These are phyloP conservation scores for Bombycilla garrulus DNA, from an alignment of 2,113 vertebrate species.

Conservation along the genomic window DNA sequence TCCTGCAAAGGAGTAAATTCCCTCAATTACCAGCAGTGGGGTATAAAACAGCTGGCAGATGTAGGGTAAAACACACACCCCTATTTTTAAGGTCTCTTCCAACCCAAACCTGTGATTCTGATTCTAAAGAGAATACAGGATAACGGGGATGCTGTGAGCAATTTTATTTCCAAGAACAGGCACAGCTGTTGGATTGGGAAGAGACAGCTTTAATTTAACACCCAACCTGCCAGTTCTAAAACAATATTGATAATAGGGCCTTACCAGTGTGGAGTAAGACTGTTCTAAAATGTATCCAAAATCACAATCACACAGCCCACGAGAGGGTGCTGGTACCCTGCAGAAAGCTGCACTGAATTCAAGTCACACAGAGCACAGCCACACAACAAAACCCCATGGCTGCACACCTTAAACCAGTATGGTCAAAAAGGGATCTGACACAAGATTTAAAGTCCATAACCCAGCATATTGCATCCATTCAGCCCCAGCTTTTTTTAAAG, in stretches of 20 bases:
- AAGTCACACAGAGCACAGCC: neutral
- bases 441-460: neutral
- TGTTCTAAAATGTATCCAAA: neutral
- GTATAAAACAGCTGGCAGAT: neutral
- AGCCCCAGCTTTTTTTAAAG: neutral
- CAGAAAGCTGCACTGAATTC: neutral
- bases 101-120: neutral
- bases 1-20: neutral
- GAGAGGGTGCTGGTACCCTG: slow-evolving; percentile 17
- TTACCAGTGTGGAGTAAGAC: neutral
- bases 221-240: neutral
- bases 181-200: neutral
- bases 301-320: neutral
- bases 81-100: neutral
- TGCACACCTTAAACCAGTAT: neutral
- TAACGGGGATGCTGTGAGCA: neutral
- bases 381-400: accelerated
- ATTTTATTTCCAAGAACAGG: neutral
- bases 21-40: neutral
- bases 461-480: neutral
- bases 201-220: neutral
- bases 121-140: neutral
- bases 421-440: neutral
- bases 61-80: neutral
- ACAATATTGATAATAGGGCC: neutral